These are phyloP conservation scores for Alces alces DNA, from an alignment of 2,113 vertebrate species.

Conservation along the genomic window DNA sequence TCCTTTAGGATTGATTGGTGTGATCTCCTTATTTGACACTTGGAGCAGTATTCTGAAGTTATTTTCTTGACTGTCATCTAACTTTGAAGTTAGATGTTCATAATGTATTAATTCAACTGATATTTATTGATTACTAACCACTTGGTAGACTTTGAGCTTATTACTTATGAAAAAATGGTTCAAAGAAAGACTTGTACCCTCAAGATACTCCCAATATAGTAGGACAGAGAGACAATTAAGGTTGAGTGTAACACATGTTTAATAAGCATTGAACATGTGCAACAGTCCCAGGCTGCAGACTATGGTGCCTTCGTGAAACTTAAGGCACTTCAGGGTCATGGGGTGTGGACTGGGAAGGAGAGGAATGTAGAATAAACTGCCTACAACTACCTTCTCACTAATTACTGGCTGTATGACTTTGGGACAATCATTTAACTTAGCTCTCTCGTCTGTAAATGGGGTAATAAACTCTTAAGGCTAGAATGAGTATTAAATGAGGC, in stretches of 20 bases:
- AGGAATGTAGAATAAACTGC: neutral
- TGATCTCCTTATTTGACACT: neutral
- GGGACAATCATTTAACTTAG: neutral
- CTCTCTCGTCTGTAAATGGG: neutral
- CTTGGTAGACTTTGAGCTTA: neutral
- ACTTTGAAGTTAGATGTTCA: neutral
- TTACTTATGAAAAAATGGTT: neutral
- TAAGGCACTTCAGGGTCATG: neutral
- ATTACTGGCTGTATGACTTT: neutral
- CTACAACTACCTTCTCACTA: no score
- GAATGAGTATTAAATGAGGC: neutral
- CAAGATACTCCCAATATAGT: neutral
- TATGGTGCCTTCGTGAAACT: rapidly evolving
- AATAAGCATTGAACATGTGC: neutral
- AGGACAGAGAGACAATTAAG: neutral
- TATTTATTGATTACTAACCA: neutral
- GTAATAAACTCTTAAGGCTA: neutral
- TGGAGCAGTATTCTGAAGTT: neutral
- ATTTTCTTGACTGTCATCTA: neutral
- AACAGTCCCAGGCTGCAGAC: neutral
- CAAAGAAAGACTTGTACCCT: neutral
- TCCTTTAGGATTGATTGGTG: neutral
- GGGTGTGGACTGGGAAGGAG: neutral
- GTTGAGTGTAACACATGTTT: neutral
- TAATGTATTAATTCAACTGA: neutral